These are phyloP conservation scores for Aphis gossypii DNA, from an alignment of 1,140 invertebrate genomes.

Conservation along the genomic window DNA sequence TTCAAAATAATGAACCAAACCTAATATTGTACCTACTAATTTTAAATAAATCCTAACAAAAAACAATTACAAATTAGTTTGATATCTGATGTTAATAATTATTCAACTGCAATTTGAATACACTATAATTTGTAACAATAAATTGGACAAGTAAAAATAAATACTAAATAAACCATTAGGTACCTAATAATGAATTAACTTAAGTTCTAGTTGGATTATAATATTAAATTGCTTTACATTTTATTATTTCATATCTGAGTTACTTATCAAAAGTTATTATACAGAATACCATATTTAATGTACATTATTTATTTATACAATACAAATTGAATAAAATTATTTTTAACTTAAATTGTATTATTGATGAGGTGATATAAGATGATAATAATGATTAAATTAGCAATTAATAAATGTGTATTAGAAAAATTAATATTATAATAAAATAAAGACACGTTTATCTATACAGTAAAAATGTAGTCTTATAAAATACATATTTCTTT, in stretches of 20 bases:
- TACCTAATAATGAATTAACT: neutral
- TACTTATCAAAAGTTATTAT: neutral
- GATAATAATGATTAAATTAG: no score
- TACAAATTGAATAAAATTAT: no score
- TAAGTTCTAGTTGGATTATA: neutral
- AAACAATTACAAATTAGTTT: neutral
- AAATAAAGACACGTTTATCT: no score
- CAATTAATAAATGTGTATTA: no score
- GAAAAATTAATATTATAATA: no score
- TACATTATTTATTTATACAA: no score
- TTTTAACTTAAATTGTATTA: no score
- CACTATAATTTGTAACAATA: no score
- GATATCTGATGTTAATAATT: neutral
- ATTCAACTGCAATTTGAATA: neutral
- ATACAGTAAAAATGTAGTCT: no score
- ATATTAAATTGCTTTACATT: neutral
- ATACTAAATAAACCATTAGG: neutral
- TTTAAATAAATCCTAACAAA: neutral
- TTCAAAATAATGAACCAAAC: neutral
- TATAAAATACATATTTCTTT: no score
- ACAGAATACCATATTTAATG: neutral
- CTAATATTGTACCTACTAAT: neutral
- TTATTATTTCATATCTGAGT: neutral
- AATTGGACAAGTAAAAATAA: neutral
- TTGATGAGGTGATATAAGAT: no score